Conservation (phyloP, 2,797 vertebrate species). For the Euthynnus affinis region DNA sequence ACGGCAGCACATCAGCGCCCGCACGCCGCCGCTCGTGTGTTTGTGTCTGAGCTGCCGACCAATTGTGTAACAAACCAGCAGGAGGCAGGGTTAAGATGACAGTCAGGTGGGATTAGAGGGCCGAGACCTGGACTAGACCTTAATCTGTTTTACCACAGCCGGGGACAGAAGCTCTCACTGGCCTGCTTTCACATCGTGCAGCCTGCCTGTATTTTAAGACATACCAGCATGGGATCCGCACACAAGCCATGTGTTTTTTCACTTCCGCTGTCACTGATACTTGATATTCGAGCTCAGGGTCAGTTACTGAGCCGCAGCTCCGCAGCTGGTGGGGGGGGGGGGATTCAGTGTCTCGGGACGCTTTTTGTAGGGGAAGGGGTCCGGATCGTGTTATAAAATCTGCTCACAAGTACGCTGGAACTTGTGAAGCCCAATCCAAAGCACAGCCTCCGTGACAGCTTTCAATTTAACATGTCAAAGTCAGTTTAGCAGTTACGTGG, state of each 20-base stretch:
- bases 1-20: neutral
- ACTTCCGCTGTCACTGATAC: conserved; percentile 5
- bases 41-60: neutral
- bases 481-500: neutral
- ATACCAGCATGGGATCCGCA: neutral
- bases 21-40: neutral
- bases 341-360: conserved; percentile 3
- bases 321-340: neutral
- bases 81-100: conserved; percentile 50
- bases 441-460: neutral
- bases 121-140: conserved; percentile 28
- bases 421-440: neutral
- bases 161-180: conserved; percentile 15
- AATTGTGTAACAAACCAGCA: conserved; percentile 31
- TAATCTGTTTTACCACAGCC: conserved; percentile 48
- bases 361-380: conserved; percentile 4
- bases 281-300: conserved; percentile 29
- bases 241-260: neutral
- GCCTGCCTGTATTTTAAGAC: conserved; percentile 36
- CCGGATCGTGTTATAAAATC: neutral
- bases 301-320: conserved; percentile 5
- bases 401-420: neutral
- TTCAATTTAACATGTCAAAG: conserved; percentile 12
- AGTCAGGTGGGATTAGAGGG: conserved; percentile 46
- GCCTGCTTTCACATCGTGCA: conserved; percentile 7